These are phyloP conservation scores for Himalopsyche anomala DNA, from an alignment of 2,888 invertebrate genomes.

Conservation along the genomic window DNA sequence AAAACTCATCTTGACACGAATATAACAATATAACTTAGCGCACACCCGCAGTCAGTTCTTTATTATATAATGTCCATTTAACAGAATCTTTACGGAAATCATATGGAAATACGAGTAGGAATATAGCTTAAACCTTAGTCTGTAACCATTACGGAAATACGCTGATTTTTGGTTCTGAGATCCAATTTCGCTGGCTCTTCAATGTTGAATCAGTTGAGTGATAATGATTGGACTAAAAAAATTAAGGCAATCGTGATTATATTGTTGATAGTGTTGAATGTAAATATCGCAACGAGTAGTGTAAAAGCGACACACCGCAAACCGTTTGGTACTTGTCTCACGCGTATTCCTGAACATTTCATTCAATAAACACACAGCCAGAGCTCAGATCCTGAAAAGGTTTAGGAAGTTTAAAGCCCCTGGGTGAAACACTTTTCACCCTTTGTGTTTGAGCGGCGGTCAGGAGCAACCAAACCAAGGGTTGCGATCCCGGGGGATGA, in stretches of 20 bases:
- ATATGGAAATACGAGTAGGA: too few species aligned
- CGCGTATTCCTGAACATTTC: constrained; percentile 32
- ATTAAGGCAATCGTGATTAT: not conserved
- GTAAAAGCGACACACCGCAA: constrained; percentile 6
- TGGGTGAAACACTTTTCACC: constrained; percentile 49
- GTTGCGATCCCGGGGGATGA: constrained; percentile 45
- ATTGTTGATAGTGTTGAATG: not conserved
- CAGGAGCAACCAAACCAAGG: constrained; percentile 3
- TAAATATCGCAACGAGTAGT: not conserved
- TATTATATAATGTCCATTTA: too few species aligned
- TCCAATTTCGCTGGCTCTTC: too few species aligned
- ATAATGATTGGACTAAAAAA: too few species aligned
- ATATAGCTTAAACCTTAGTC: too few species aligned
- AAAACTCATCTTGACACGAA: too few species aligned
- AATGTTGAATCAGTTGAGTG: too few species aligned
- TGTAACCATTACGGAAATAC: too few species aligned
- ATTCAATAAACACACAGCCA: constrained; percentile 30
- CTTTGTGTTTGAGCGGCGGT: constrained; percentile 35
- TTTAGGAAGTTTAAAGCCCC: constrained; percentile 35
- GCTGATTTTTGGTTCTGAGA: too few species aligned
- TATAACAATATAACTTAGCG: too few species aligned
- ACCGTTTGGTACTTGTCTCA: not conserved
- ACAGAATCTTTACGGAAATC: too few species aligned
- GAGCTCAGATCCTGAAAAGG: constrained; percentile 35
- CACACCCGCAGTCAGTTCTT: too few species aligned